phyloP scores from a whole-genome alignment of 1,140 invertebrate species.

The Dinothrombium tinctorium region DNA sequence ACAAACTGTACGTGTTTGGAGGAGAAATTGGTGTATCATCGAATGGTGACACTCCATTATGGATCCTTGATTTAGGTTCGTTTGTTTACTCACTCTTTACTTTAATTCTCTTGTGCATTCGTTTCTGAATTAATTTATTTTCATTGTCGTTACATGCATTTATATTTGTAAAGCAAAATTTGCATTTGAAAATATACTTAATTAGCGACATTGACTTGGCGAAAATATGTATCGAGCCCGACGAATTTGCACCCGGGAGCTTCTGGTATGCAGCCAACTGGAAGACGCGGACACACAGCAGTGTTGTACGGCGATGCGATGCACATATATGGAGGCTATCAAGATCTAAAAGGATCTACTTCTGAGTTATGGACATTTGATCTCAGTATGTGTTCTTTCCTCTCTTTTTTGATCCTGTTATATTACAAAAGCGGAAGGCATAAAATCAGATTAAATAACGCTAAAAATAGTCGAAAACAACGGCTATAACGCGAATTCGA shows the following conservation, averaged over 20 bases:
- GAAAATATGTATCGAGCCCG: background rate
- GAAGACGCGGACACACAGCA: constrained; percentile 54
- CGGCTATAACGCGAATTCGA: too few species aligned
- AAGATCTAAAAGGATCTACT: constrained; percentile 57
- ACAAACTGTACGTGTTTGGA: constrained; percentile 59
- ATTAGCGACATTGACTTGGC: constrained; percentile 2
- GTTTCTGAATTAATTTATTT: background rate
- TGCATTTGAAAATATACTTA: background rate
- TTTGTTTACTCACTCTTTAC: background rate
- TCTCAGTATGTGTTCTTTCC: constrained; percentile 36
- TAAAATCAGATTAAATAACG: too few species aligned
- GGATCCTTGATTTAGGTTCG: constrained; percentile 52
- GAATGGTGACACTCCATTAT: constrained; percentile 54
- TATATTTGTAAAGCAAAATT: background rate
- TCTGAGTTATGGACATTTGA: constrained; percentile 68
- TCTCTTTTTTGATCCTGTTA: too few species aligned
- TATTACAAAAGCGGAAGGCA: too few species aligned
- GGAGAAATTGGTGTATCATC: constrained; percentile 58
- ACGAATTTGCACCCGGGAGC: constrained; percentile 14
- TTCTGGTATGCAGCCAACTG: constrained; percentile 33
- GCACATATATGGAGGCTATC: constrained; percentile 68
- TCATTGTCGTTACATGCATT: background rate
- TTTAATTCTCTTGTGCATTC: background rate
- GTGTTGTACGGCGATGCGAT: constrained; percentile 49
- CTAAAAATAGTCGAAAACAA: too few species aligned